Percentiles rank a stretch among this genome's conserved stretches.
phyloP scores from a whole-genome alignment of 2,888 invertebrate genomes.

The Pharmacophagus antenor region DNA sequence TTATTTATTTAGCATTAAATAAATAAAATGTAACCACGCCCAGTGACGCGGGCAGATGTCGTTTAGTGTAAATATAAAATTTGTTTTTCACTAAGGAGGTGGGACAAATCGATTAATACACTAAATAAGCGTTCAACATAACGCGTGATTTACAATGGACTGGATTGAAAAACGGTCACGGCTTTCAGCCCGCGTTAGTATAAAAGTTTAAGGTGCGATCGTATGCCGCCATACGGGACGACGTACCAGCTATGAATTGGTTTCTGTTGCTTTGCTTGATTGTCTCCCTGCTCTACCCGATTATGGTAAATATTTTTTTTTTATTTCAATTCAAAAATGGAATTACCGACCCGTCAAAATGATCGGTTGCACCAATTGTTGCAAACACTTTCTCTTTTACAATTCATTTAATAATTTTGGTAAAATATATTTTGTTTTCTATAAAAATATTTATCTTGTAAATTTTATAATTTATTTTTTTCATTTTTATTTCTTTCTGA shows the following conservation, averaged over 20 bases:
- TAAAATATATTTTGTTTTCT: too few relatives aligned
- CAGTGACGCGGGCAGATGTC: too few relatives aligned
- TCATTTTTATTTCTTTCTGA: too few relatives aligned
- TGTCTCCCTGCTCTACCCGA: constrained; percentile 44
- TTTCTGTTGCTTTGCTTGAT: constrained; percentile 44
- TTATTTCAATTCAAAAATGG: not conserved
- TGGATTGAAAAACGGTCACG: constrained; percentile 34
- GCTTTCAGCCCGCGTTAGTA: constrained; percentile 36
- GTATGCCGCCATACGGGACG: not conserved
- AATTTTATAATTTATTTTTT: too few relatives aligned
- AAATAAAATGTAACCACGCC: too few relatives aligned
- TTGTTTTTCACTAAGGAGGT: not conserved
- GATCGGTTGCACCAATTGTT: too few relatives aligned
- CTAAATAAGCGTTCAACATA: constrained; percentile 21
- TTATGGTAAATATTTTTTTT: constrained; percentile 44
- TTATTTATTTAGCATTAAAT: too few relatives aligned
- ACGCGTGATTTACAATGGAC: constrained; percentile 35
- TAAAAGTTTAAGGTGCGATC: constrained; percentile 29
- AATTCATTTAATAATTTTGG: too few relatives aligned
- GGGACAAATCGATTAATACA: constrained; percentile 11
- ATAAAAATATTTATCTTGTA: too few relatives aligned
- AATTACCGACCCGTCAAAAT: too few relatives aligned
- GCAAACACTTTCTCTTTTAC: too few relatives aligned
- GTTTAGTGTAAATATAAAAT: not conserved
- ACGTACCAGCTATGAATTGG: constrained; percentile 53